Evolutionary conservation across 2,797 vertebrate genomes (phyloP).

Genomic region (Molossus molossus): DNA sequence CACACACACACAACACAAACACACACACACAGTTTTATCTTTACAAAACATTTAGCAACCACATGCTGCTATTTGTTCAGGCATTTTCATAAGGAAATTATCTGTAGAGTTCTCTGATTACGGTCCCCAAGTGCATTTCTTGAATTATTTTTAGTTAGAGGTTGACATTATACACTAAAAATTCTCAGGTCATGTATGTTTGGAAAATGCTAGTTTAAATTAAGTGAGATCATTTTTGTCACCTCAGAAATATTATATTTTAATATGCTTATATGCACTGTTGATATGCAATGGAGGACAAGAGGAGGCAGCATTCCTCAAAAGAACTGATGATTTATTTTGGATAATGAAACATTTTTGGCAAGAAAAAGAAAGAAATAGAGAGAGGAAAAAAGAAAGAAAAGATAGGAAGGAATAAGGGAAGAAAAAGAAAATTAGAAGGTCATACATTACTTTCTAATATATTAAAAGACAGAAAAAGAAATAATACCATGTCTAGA

Average conservation of each 20-base stretch:
- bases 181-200: not conserved
- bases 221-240: not conserved
- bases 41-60: not conserved
- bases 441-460: not conserved
- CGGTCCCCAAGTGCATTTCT: not conserved
- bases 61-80: not conserved
- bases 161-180: not conserved
- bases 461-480: not conserved
- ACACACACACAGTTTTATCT: not conserved
- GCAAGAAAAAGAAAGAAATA: not conserved
- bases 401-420: not conserved
- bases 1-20: not conserved
- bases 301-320: not conserved
- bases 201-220: conserved; percentile 25
- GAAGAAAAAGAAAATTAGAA: not conserved
- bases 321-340: not conserved
- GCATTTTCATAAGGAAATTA: conserved; percentile 18
- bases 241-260: not conserved
- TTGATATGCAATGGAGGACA: not conserved
- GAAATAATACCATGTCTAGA: not conserved
- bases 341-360: not conserved
- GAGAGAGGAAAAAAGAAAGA: not conserved
- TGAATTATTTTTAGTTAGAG: conserved; percentile 47
- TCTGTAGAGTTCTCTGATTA: conserved; percentile 34
- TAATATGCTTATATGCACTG: conserved; percentile 43